A percentile compares a stretch with the other conserved stretches of the same genome.
Evolutionary conservation across 2,888 invertebrate species (phyloP).

Genomic region (Electrophaes corylata): DNA sequence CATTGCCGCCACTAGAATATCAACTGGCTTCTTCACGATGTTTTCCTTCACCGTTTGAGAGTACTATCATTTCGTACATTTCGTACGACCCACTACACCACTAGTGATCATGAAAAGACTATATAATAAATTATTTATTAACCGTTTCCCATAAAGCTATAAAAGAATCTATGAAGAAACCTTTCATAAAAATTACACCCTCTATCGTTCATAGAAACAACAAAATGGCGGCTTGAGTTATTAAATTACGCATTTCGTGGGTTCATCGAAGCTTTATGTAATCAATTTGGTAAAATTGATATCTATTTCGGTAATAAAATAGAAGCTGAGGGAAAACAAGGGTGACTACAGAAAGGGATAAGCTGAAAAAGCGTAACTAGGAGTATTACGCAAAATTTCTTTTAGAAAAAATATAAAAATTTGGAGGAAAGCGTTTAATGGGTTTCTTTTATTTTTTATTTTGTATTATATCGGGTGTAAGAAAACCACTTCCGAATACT

Average conservation of each 20-base stretch:
- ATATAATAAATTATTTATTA: constrained; percentile 10
- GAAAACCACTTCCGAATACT: no score
- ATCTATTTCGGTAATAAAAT: constrained; percentile 51
- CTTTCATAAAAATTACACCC: constrained; percentile 30
- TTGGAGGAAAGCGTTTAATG: not conserved
- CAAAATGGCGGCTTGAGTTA: constrained; percentile 47
- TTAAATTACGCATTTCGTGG: constrained; percentile 48
- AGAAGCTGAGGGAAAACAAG: constrained; percentile 43
- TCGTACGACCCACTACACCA: no score
- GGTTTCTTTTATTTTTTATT: not conserved
- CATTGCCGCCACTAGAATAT: no score
- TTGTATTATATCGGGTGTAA: no score
- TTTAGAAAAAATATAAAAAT: not conserved
- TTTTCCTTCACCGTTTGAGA: no score
- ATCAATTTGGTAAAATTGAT: constrained; percentile 56
- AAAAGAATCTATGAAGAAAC: constrained; percentile 11
- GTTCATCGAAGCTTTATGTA: constrained; percentile 47
- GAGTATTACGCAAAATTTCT: not conserved
- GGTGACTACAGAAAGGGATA: constrained; percentile 27
- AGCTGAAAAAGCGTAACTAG: constrained; percentile 4
- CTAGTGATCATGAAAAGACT: not conserved
- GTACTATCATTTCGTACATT: no score
- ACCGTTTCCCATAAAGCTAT: constrained; percentile 14
- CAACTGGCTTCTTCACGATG: no score
- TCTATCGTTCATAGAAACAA: constrained; percentile 32